Percentiles rank a stretch among this genome's conserved stretches.
Conservation (phyloP, 2,113 vertebrate species). For the Aptenodytes patagonicus region DNA sequence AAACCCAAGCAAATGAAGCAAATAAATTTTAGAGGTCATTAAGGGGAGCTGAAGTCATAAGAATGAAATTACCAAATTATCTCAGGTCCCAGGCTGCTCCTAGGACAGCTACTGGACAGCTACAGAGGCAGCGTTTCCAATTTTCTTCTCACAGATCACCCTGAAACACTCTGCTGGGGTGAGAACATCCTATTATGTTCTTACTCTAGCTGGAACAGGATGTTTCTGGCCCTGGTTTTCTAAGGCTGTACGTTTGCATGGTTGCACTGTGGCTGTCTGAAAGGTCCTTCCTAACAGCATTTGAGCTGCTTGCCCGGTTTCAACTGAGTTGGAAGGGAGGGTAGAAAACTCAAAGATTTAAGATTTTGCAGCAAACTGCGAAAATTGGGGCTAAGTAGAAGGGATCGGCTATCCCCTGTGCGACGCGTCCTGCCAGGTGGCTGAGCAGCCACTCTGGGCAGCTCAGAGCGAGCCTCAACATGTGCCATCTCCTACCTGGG, state of each 20-base stretch:
- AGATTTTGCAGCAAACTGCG: neutral
- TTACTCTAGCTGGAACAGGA: neutral
- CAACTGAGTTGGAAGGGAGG: neutral
- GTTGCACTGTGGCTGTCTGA: neutral
- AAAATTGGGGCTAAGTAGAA: neutral
- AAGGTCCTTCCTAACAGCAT: neutral
- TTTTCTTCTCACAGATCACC: neutral
- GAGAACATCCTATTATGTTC: neutral
- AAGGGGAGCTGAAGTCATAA: neutral
- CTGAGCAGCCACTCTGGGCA: neutral
- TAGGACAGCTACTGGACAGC: neutral
- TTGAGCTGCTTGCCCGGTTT: neutral
- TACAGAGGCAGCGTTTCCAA: neutral
- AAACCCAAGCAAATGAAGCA: conserved; percentile 16
- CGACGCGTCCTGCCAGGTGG: neutral
- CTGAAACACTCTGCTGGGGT: neutral
- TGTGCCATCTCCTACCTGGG: neutral
- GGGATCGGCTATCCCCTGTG: fast-evolving
- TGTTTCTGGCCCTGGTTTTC: neutral
- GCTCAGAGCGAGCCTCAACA: neutral
- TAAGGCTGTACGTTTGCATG: neutral
- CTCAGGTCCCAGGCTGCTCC: neutral
- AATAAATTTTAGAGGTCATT: conserved; percentile 28
- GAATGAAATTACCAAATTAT: neutral
- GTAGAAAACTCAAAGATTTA: neutral